These are phyloP conservation scores for Leptopilina myrica DNA, from an alignment of 2,888 invertebrate species.

Conservation along the genomic window DNA sequence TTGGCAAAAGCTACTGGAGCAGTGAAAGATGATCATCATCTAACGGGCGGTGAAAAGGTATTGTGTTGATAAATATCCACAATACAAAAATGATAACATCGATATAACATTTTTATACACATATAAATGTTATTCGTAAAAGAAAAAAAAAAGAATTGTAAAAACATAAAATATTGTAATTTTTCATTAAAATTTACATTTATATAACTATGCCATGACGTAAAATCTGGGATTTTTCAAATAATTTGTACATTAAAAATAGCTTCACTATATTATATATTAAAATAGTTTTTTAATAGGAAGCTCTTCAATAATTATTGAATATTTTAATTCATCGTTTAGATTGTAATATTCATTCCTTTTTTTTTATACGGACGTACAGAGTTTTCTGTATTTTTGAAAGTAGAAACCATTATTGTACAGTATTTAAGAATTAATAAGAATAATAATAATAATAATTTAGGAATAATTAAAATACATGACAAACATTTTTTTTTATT, in stretches of 20 bases:
- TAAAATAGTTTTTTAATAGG: background rate
- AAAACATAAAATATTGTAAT: background rate
- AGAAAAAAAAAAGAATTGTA: background rate
- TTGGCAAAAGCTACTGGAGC: constrained; percentile 75
- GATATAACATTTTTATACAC: background rate
- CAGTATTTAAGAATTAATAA: constrained; percentile 63
- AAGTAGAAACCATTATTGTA: constrained; percentile 61
- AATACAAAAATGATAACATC: background rate
- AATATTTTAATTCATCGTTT: constrained; percentile 38
- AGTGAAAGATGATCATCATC: constrained; percentile 72
- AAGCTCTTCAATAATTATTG: constrained; percentile 44
- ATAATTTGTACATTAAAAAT: constrained; percentile 1
- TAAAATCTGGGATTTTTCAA: background rate
- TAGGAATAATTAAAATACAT: constrained; percentile 46
- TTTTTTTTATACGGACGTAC: constrained; percentile 35
- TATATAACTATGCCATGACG: background rate
- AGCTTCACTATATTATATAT: background rate
- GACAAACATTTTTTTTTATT: constrained; percentile 48
- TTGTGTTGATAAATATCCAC: constrained; percentile 15
- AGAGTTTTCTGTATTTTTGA: constrained; percentile 11
- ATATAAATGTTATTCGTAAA: constrained; percentile 8
- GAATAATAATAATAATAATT: background rate
- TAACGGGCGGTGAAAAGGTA: constrained; percentile 18
- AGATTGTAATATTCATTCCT: constrained; percentile 49
- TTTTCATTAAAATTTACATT: constrained; percentile 10